Evolutionary conservation across 2,888 invertebrate species (phyloP), one percentile per base, ranked within the genome.

Genomic region (Drosophila histrio): DNA sequence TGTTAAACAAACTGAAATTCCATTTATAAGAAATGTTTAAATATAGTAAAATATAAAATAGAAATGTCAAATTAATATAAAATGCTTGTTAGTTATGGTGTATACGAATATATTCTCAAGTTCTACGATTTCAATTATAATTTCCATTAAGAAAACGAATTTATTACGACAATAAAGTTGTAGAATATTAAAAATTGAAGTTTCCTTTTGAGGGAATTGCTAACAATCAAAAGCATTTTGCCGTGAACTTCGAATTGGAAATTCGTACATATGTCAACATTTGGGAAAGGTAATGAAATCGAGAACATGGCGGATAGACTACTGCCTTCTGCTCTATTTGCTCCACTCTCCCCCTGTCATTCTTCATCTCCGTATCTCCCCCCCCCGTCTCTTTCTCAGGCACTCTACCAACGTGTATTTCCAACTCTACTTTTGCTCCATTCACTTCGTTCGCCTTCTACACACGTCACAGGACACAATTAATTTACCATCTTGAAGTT

Each of bases 401-500:
- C 24, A 17, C 2, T 11, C 15, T 7, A 11, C 15, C 15, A 11
- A 3, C 22, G 13, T 15, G n/a, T 44, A 5, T 49, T 11, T 49
- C 30, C 19, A 9, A 15, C 17, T 34, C 43, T 28, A 46, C 15
- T 26, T 19, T 21, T 7, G 13, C 9, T 30, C 7, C 15, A 39
- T 21, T 38, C 21, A 47, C 47, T 67, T 26, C 21, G 4, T 26
- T 60, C 43, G 34, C 43, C 63, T 58, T 59, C 49, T 36, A 50
- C 70, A 70, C 74, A 66, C 72, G 66, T 82, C 73, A 66, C 66
- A 69, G 76, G 60, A 71, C 69, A 71, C 74, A 83, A 77, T 84
- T 79, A 79, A 84, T 80, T 72, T 63, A 64, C 34, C 57, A 67
- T 52, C 56, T 53, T 65, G 13, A 50, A 41, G 38, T 49, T 13